Evolutionary conservation across 2,888 invertebrate genomes (phyloP), one percentile per base, ranked within the genome.

Genomic region (Drosophila putrida): DNA sequence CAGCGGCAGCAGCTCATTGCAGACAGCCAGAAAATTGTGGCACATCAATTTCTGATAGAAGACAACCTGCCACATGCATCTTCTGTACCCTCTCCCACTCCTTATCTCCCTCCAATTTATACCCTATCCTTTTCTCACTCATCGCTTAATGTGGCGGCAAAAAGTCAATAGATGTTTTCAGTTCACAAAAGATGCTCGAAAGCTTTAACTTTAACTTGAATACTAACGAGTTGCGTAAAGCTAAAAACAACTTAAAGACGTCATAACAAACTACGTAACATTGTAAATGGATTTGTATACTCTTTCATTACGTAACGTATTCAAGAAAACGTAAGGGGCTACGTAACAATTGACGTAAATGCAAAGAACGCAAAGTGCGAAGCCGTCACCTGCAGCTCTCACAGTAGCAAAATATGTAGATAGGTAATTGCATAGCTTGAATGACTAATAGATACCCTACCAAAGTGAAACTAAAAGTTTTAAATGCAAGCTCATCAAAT

Each of bases 61-160:
- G 51, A 62, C 50, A 59, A 47, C 51, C 36, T 57, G 36, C 27
- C 55, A 11, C 35, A 57, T 54, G 44, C n/a, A 3, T 5, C 0
- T 1, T 33, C n/a, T 11, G 25, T 27, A 3, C 10, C 4, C 38
- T 1, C 1, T 8, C 28, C 0, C 2, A 0, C 6, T 6, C 20
- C 8, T n/a, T n/a, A n/a, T n/a, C 2, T 15, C 20, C 13, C 9
- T n/a, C 31, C 6, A 6, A 6, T 31, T 31, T 31, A 31, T 9
- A 10, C 8, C 1, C 20, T 20, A 8, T 4, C 36, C 28, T 6
- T 46, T 33, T 33, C 20, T 36, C 44, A 57, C 55, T 61, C 54
- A 55, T 44, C 65, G 80, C 65, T 67, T 82, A 82, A 82, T 82
- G 88, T 80, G 82, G 70, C 88, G 81, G 64, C 87, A 88, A 80